Conservation (phyloP, 2,113 vertebrate genomes). For the Caloenas nicobarica region DNA sequence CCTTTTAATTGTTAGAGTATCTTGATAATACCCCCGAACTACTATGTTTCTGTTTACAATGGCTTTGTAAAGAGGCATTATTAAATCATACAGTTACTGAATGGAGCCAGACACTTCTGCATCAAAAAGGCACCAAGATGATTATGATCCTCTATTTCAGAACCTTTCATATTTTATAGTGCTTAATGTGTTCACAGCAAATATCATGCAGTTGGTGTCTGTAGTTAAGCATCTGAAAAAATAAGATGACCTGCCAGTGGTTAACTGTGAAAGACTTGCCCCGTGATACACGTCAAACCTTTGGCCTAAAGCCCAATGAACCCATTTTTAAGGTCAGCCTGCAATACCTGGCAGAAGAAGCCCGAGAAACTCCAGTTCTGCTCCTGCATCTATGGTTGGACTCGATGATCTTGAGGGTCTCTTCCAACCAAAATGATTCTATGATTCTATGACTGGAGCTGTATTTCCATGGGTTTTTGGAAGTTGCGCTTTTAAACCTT, state of each 20-base stretch:
- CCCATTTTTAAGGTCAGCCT: background rate
- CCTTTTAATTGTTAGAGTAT: background rate
- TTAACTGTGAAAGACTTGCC: background rate
- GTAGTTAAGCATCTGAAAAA: background rate
- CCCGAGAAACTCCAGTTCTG: background rate
- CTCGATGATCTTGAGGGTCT: no score
- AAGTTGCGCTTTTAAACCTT: background rate
- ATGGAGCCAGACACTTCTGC: background rate
- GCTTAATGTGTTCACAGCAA: background rate
- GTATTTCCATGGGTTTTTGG: background rate
- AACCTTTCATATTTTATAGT: background rate
- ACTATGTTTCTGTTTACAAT: background rate
- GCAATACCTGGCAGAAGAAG: background rate
- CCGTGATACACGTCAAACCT: background rate
- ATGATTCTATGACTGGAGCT: background rate
- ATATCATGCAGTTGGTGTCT: background rate
- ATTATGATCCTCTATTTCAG: background rate
- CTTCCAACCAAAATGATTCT: no score
- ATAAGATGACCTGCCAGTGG: background rate
- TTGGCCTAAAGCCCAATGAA: background rate
- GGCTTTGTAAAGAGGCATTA: background rate
- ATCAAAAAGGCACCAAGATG: background rate
- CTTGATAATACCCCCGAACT: background rate
- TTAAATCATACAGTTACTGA: background rate
- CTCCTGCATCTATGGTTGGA: background rate